Evolutionary conservation across 2,113 vertebrate genomes (phyloP).

Genomic region (Perccottus glenii): DNA sequence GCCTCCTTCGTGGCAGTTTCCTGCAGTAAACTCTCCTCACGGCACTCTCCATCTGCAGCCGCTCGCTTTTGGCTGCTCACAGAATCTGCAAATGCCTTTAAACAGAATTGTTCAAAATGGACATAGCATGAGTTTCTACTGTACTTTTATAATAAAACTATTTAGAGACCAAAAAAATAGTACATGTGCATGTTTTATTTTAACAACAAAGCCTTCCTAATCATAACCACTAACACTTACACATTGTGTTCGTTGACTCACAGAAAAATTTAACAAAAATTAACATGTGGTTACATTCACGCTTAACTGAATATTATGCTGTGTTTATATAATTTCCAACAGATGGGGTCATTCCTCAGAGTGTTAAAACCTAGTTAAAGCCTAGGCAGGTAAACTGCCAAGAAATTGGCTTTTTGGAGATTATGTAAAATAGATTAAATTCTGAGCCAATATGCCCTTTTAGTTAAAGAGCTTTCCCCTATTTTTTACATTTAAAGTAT

Average conservation of each 20-base stretch:
- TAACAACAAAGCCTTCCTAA: neutral
- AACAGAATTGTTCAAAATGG: constrained; percentile 7
- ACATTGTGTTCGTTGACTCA: constrained; percentile 17
- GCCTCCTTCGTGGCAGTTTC: constrained; percentile 85
- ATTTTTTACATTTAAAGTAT: constrained; percentile 12
- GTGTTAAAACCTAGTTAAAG: constrained; percentile 28
- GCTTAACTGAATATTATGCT: constrained; percentile 20
- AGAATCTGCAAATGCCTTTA: constrained; percentile 84
- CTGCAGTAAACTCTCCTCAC: constrained; percentile 82
- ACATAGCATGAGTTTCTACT: too few relatives aligned
- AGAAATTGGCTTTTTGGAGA: constrained; percentile 44
- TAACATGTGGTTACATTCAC: constrained; percentile 24
- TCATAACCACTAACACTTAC: neutral
- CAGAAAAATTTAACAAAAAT: constrained; percentile 31
- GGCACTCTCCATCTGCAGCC: constrained; percentile 82
- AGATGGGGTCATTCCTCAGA: constrained; percentile 18
- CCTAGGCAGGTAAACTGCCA: constrained; percentile 21
- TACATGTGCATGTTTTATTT: neutral
- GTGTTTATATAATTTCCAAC: constrained; percentile 49
- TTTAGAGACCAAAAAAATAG: neutral
- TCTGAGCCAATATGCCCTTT: constrained; percentile 22
- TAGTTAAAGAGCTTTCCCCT: constrained; percentile 39
- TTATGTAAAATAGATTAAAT: constrained; percentile 40
- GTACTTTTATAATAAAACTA: too few relatives aligned
- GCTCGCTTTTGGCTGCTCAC: constrained; percentile 83